Percentiles rank a stretch among this genome's conserved stretches.
Conservation (phyloP, 2,113 vertebrate species). For the Glareola pratincola region DNA sequence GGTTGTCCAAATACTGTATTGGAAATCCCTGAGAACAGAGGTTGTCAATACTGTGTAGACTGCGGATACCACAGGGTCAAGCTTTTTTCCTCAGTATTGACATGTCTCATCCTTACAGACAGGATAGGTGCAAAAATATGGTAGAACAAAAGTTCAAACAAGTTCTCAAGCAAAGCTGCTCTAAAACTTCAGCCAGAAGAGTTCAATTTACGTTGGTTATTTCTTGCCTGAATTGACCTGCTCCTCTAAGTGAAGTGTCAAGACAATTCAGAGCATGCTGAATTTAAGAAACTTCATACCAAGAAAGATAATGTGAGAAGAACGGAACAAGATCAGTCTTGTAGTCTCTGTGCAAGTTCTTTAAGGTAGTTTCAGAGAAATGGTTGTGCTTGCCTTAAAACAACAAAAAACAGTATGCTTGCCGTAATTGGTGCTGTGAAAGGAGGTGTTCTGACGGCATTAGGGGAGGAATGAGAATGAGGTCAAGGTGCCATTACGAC, state of each 20-base stretch:
- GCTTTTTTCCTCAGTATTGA: background rate
- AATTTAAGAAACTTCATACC: background rate
- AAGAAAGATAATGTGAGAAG: background rate
- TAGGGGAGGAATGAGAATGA: background rate
- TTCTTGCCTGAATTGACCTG: background rate
- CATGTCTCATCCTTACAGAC: background rate
- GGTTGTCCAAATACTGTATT: background rate
- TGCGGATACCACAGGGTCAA: background rate
- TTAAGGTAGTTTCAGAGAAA: background rate
- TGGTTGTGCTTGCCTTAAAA: background rate
- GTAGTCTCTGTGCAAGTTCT: background rate
- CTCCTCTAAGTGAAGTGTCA: background rate
- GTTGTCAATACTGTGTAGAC: background rate
- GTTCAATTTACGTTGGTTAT: background rate
- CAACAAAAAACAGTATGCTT: fast-evolving
- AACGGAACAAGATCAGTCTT: background rate
- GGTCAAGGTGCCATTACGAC: fast-evolving
- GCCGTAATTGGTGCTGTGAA: background rate
- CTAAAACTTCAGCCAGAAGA: background rate
- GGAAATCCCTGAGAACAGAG: background rate
- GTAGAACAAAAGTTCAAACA: background rate
- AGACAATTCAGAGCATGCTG: background rate
- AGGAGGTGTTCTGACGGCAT: background rate
- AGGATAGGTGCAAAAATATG: background rate
- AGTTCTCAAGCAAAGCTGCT: background rate